phyloP scores from a whole-genome alignment of 37 sponge, comb jelly and placozoan genomes.

The Diacarnus erythraeanus region DNA sequence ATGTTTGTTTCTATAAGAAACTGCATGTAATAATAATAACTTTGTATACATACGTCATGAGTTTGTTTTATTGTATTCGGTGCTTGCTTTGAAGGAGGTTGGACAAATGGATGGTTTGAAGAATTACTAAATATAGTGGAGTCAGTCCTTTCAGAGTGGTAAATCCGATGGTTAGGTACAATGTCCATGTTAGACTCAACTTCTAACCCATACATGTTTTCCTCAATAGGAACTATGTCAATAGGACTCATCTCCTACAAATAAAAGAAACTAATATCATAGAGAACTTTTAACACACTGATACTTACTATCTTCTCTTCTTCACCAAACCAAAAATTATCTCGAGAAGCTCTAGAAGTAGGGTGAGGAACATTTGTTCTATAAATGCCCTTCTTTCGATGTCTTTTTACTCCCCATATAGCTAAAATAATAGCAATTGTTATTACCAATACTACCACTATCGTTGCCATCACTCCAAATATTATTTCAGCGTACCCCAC shows the following conservation, averaged over 20 bases:
- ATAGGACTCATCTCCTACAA: constrained; percentile 85
- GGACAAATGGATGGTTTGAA: constrained; percentile 8
- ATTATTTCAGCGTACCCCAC: not conserved
- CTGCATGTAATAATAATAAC: not conserved
- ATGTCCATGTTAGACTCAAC: constrained; percentile 18
- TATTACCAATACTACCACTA: constrained; percentile 17
- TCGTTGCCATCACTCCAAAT: constrained; percentile 8
- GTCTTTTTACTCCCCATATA: constrained; percentile 2
- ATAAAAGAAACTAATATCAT: not conserved
- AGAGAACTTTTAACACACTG: no score
- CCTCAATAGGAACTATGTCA: constrained; percentile 77
- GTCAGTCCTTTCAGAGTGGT: constrained; percentile 11
- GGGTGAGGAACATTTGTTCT: not conserved
- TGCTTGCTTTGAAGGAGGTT: not conserved
- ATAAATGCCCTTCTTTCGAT: constrained; percentile 21
- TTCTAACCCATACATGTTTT: not conserved
- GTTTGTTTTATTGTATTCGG: not conserved
- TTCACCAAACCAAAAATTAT: constrained; percentile 50
- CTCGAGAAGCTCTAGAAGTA: not conserved
- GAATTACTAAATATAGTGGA: constrained; percentile 15
- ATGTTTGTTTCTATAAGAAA: not conserved
- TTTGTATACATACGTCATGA: not conserved
- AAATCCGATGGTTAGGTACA: constrained; percentile 19
- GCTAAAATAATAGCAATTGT: constrained; percentile 19
- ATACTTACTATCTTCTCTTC: constrained; percentile 79